Evolutionary conservation across 2,797 vertebrate genomes (phyloP), one percentile per base, ranked within the genome.

Genomic region (Phylloscopus collybita): DNA sequence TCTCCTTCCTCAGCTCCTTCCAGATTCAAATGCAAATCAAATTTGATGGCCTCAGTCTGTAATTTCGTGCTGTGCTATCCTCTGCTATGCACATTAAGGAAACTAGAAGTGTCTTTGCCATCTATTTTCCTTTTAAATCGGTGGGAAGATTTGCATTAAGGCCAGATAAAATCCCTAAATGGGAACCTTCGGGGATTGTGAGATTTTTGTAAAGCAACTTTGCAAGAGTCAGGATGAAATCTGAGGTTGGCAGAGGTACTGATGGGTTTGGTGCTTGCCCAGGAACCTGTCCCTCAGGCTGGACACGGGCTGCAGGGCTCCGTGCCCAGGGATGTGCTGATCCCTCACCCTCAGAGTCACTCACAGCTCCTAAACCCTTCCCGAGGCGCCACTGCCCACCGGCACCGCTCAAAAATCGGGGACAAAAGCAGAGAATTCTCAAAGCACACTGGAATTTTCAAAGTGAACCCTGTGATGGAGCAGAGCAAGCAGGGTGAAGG

Each of bases 21-120:
- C 86, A 89, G 64, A 95, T 95, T 93, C 88, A 94, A 91, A 95
- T 92, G 92, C 88, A 97, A 95, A 96, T 95, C 91, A 71, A n/a
- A 94, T 71, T 22, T 87, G 92, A 96, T 92, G 90, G 94, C 92
- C 95, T 73, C 93, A 79, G 76, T 89, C 73, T 93, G 94, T 82
- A 94, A 95, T 94, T 95, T 90, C 27, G 60, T 91, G 92, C 90
- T 93, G 76, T 62, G 86, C 44, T 64, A 66, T 73, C 64, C 90
- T 76, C 70, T 32, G 78, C 80, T 69, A 20, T 15, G 67, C 83
- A 73, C 83, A 34, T 70, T 73, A 92, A 88, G 86, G 71, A 88
- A 90, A 97, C 61, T 64, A 73, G 67, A 86, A 85, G 81, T 57
- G 84, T 85, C 86, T 92, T 85, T 86, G 74, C 10, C 16, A 89